These are phyloP conservation scores for Dasypogon diadema DNA, from an alignment of 2,888 invertebrate genomes.

Conservation along the genomic window DNA sequence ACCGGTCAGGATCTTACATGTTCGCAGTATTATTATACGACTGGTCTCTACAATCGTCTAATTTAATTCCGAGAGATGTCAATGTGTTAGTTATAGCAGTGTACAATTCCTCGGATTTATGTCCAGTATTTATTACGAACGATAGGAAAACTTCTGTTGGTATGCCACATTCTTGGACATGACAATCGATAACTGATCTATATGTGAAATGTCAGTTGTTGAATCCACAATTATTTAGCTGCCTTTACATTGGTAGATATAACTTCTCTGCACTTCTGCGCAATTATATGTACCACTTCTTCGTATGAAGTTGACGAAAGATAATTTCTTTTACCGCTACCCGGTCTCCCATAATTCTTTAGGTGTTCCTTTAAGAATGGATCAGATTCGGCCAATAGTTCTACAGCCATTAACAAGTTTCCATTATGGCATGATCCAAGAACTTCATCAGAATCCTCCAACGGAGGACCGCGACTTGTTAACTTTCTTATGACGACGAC, in stretches of 20 bases:
- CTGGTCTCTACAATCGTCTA: neutral
- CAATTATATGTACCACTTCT: too few species aligned
- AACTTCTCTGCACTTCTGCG: too few species aligned
- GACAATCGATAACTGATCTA: neutral
- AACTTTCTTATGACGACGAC: too few species aligned
- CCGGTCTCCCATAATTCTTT: neutral
- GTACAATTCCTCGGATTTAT: neutral
- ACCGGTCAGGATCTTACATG: too few species aligned
- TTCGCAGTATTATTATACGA: neutral
- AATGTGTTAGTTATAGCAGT: neutral
- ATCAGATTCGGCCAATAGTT: conserved; percentile 14
- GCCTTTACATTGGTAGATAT: too few species aligned
- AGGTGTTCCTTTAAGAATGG: conserved; percentile 16
- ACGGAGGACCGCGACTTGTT: conserved; percentile 11
- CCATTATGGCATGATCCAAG: neutral
- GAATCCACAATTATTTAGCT: conserved; percentile 1
- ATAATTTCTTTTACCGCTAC: conserved; percentile 2
- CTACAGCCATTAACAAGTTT: neutral
- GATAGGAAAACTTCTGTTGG: neutral
- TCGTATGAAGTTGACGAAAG: neutral
- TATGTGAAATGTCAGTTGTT: neutral
- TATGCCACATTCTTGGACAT: neutral
- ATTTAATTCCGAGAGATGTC: neutral
- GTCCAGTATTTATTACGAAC: conserved; percentile 3
- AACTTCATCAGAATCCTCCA: neutral